Base-by-base conservation (phyloP, 2,888 invertebrate genomes). In the Tenthredo distinguenda region DNA sequence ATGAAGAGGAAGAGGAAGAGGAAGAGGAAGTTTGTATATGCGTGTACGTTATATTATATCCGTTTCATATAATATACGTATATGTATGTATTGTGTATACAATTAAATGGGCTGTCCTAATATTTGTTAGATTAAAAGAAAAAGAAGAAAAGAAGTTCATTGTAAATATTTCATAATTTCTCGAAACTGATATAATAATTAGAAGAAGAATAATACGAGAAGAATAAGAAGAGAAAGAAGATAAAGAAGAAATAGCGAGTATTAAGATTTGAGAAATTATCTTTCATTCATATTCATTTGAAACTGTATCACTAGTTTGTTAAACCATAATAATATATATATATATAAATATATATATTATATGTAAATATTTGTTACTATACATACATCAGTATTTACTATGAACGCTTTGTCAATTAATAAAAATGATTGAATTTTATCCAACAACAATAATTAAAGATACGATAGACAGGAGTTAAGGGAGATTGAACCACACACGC, bases 391-490 rank as follows among this genome's bases (percentile, higher is more conserved):
- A 90, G 90, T 92, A 93, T 92, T 92, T 91, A 93, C 92, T 93
- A 93, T 92, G 91, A 92, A 92, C 92, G 93, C 93, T 93, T 93
- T 93, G 93, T 93, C 93, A 93, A 93, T 93, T 93, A 93, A 92
- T 92, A 93, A 92, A 92, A 92, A 92, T 89, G 91, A 93, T 92
- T 92, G 91, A 92, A 92, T 92, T 92, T 92, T 92, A 91, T 76
- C 55, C 43, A 81, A 79, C 43, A 26, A 77, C 72, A 72, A 34
- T 40, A 15, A 72, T 72, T 68, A 31, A 31, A 37, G 37, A 71
- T 18, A 71, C 21, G 12, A 62, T 9, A 26, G 21, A 21, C 21
- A 5, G 10, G 21, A 62, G 12, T 10, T 12, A 26, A 62, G 21
- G 26, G 62, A 62, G 26, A 62, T 62, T 12, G 12, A 62, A 62